Conservation (phyloP, 2,888 invertebrate species). For the Drosophila merina region DNA sequence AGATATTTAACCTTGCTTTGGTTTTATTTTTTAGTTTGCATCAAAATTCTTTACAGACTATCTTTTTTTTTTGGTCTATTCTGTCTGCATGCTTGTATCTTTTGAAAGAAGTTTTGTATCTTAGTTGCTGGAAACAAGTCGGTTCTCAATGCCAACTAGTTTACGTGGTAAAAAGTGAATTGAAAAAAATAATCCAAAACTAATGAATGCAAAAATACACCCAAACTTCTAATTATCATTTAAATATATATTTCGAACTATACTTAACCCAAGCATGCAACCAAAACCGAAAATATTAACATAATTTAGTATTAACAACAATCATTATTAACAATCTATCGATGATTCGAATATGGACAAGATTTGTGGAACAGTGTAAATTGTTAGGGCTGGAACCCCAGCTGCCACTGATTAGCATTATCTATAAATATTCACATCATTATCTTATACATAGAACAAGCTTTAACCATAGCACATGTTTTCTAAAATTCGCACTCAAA, state of each 20-base stretch:
- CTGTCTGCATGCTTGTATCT: conserved; percentile 29
- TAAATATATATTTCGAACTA: not conserved
- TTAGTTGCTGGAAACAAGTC: conserved; percentile 32
- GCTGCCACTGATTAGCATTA: conserved; percentile 34
- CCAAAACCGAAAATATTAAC: not conserved
- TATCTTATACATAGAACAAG: conserved; percentile 3
- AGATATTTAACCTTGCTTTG: conserved; percentile 30
- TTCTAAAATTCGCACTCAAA: conserved; percentile 1
- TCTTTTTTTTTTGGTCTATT: conserved; percentile 22
- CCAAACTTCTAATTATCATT: conserved; percentile 29
- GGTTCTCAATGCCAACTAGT: conserved; percentile 63
- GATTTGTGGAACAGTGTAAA: not conserved
- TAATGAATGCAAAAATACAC: conserved; percentile 34
- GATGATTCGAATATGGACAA: not conserved
- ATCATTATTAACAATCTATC: not conserved
- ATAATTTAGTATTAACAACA: too few relatives aligned
- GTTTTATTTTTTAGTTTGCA: conserved; percentile 8
- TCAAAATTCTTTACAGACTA: conserved; percentile 27
- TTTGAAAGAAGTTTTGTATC: conserved; percentile 21
- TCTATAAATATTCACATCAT: conserved; percentile 8
- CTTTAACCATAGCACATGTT: not conserved
- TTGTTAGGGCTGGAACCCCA: not conserved
- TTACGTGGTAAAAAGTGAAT: conserved; percentile 32
- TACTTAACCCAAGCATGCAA: not conserved
- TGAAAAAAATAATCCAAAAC: conserved; percentile 24